These are phyloP conservation scores for Festucalex cinctus DNA, from an alignment of 2,113 vertebrate species.

Conservation along the genomic window DNA sequence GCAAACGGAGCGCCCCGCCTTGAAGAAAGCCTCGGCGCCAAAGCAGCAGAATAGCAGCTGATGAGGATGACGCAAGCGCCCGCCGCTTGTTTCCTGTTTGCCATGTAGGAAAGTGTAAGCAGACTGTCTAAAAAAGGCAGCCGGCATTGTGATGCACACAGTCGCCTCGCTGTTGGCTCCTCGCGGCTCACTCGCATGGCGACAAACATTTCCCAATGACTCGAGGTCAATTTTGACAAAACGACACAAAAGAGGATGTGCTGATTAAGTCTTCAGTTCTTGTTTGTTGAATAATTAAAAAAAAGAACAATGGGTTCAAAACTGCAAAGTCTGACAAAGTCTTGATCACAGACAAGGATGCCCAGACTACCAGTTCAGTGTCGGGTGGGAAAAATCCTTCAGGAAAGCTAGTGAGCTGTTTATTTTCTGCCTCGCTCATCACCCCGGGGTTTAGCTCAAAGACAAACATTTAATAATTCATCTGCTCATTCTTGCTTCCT, in stretches of 20 bases:
- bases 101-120: constrained; percentile 29
- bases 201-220: constrained; percentile 20
- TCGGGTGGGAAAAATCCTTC: constrained; percentile 45
- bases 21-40: neutral
- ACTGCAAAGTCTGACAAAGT: constrained; percentile 8
- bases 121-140: constrained; percentile 28
- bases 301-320: constrained; percentile 13
- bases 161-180: constrained; percentile 26
- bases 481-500: constrained; percentile 27
- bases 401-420: constrained; percentile 57
- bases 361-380: constrained; percentile 35
- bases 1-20: neutral
- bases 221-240: constrained; percentile 25
- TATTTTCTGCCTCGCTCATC: constrained; percentile 56
- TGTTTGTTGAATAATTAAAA: constrained; percentile 12
- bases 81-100: constrained; percentile 26
- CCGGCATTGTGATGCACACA: constrained; percentile 14
- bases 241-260: constrained; percentile 12
- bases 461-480: constrained; percentile 66
- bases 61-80: constrained; percentile 21
- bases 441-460: constrained; percentile 55
- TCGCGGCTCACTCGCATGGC: constrained; percentile 33
- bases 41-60: constrained; percentile 15
- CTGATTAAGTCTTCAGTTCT: constrained; percentile 6
- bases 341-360: constrained; percentile 26